Evolutionary conservation across 2,888 invertebrate species (phyloP), one percentile per base, ranked within the genome.

Genomic region (Tillus elongatus): DNA sequence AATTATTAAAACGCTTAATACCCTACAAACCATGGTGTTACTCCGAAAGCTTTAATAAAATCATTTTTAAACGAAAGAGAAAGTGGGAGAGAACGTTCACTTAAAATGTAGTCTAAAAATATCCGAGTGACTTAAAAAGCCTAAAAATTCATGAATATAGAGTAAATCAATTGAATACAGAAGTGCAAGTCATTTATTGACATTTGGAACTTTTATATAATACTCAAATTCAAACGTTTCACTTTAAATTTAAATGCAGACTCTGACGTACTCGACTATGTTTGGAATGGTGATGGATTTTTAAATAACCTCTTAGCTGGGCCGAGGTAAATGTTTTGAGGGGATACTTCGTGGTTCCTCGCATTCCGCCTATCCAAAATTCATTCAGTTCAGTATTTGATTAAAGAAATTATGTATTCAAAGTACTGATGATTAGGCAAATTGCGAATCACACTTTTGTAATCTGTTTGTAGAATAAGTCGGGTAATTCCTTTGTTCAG

Each of bases 211-310:
- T 56, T 58, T 60, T 57, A 58, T 59, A 58, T 57, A 19, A 19
- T 53, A 54, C 53, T 51, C 53, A 58, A 56, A 59, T 58, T 58
- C 56, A 57, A 60, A 58, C 56, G 56, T 54, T 56, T 57, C 57
- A 53, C 53, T 59, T 56, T 58, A 54, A 57, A 60, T 61, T 61
- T 56, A 60, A 60, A 61, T 61, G 56, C 57, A 51, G 51, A 53
- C 54, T 56, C 52, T 51, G 51, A 52, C 52, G 53, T 56, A 54
- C 56, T 57, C 47, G 54, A 58, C 52, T 52, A 46, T 48, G 49
- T 47, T 51, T 49, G 47, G 49, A 57, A 51, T 58, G 58, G 57
- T 57, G 59, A 61, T 61, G 61, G 61, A 61, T 58, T 60, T 61
- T 60, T 57, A 60, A 61, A 60, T 58, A 56, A 55, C 52, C 53